Conservation (phyloP, 2,113 vertebrate genomes). For the Strix aluco region DNA sequence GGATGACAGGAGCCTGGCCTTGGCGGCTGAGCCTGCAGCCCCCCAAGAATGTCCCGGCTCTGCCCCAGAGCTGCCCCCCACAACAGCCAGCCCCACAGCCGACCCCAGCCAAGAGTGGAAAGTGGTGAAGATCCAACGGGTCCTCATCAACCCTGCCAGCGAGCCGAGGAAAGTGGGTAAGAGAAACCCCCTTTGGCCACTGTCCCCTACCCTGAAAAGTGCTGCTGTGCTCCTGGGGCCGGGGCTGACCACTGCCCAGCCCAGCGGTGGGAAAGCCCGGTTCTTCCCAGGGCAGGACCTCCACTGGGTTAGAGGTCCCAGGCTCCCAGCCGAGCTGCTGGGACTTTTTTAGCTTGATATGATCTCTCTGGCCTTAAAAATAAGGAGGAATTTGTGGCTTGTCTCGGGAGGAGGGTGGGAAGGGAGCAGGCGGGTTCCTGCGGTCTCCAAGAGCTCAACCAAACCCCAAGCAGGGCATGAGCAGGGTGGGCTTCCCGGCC, state of each 20-base stretch:
- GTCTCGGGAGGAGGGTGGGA: neutral
- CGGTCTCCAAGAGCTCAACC: neutral
- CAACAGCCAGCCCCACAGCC: neutral
- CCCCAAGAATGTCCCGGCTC: accelerated
- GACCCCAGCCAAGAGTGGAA: slow-evolving; percentile 59
- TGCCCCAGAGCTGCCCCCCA: neutral
- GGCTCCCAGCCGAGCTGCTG: neutral
- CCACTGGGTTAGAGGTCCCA: neutral
- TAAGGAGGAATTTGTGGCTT: neutral
- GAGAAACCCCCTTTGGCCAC: neutral
- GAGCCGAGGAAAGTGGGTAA: slow-evolving; percentile 70
- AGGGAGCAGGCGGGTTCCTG: neutral
- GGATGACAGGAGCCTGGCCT: neutral
- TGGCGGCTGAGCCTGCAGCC: accelerated
- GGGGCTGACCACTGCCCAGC: neutral
- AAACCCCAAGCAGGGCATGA: accelerated
- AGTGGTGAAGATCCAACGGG: slow-evolving; percentile 53
- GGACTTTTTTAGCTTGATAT: slow-evolving; percentile 15
- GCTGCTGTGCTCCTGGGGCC: neutral
- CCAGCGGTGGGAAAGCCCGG: neutral
- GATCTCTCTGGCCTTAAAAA: slow-evolving; percentile 48
- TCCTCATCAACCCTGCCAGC: neutral
- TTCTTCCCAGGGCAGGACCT: slow-evolving; percentile 21
- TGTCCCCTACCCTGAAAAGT: neutral
- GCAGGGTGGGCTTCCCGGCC: neutral